Base-by-base conservation (phyloP, 2,888 invertebrate genomes). In the Scelioninae gen. 2 region DNA sequence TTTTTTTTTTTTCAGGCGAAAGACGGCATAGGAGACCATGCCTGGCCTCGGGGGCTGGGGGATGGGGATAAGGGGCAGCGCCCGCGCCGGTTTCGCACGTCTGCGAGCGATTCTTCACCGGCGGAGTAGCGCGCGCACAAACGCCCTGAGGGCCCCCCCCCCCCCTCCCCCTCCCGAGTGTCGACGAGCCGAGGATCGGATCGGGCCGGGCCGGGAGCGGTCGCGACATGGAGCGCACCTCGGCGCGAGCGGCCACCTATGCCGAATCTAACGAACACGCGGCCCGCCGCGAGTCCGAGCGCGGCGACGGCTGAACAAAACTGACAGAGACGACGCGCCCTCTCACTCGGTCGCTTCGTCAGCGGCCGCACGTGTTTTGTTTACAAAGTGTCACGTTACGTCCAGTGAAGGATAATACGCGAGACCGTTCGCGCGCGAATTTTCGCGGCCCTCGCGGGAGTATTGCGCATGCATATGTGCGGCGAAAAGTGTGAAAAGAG, bases 271-370 rank as follows among this genome's bases (percentile, higher is more conserved):
- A 33, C 33, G 57, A 19, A 57, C 57, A 57, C 28, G 60, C 50
- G 63, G 58, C 65, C 69, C 68, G 73, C 46, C 41, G 61, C 60
- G 22, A 64, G 48, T 60, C 68, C 33, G 50, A 69, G 28, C 65
- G 67, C 71, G 69, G 61, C 43, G 63, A 74, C 65, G 70, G 72
- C 53, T 68, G 60, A 60, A 28, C 25, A 33, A 41, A 15, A 55
- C 55, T 65, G 55, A 28, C 65, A 55, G 55, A 43, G 39, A 55
- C 31, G 52, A 65, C 45, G 64, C 53, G 52, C 55, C 65, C 31
- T 65, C 22, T 52, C 18, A 16, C 7, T 16, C 6, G 28, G 28
- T 31, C 31, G 5, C 31, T 31, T 31, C 31, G 2, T 7, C 31
- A 9, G 15, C 18, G 39, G 7, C 7, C 46, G 60, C 60, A 64